phyloP scores from a whole-genome alignment of 2,888 invertebrate genomes.

The Nyleta sp. region DNA sequence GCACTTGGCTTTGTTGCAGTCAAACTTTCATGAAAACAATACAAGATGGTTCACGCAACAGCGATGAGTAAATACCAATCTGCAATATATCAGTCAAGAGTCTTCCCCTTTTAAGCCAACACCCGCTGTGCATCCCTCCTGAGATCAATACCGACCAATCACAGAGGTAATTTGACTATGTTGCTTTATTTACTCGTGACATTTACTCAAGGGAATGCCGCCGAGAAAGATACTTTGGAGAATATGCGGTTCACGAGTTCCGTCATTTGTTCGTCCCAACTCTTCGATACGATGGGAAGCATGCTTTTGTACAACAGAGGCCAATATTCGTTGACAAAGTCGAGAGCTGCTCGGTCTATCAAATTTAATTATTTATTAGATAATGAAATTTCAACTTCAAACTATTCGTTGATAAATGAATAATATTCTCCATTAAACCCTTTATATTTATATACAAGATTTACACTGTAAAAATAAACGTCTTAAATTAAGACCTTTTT shows the following conservation, averaged over 20 bases:
- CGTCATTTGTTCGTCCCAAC: slow-evolving; percentile 84
- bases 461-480: too few relatives aligned
- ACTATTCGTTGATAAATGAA: too few relatives aligned
- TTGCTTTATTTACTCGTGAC: slow-evolving; percentile 35
- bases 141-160: slow-evolving; percentile 59
- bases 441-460: too few relatives aligned
- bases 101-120: slow-evolving; percentile 35
- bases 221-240: slow-evolving; percentile 76
- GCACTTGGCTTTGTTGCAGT: slow-evolving; percentile 42
- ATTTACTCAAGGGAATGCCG: slow-evolving; percentile 74
- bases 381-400: neutral
- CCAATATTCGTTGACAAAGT: slow-evolving; percentile 86
- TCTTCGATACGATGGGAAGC: slow-evolving; percentile 84
- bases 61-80: slow-evolving; percentile 29
- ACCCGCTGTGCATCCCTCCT: slow-evolving; percentile 48
- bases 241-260: slow-evolving; percentile 84
- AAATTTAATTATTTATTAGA: slow-evolving; percentile 66
- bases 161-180: slow-evolving; percentile 61
- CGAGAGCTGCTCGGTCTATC: slow-evolving; percentile 84
- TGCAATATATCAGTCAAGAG: slow-evolving; percentile 42
- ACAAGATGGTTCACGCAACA: slow-evolving; percentile 26
- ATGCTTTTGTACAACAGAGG: slow-evolving; percentile 84
- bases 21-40: slow-evolving; percentile 37
- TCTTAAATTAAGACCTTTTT: too few relatives aligned
- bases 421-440: too few relatives aligned